Base-by-base conservation (phyloP, 2,888 invertebrate species). In the Amphiduros pacificus region DNA sequence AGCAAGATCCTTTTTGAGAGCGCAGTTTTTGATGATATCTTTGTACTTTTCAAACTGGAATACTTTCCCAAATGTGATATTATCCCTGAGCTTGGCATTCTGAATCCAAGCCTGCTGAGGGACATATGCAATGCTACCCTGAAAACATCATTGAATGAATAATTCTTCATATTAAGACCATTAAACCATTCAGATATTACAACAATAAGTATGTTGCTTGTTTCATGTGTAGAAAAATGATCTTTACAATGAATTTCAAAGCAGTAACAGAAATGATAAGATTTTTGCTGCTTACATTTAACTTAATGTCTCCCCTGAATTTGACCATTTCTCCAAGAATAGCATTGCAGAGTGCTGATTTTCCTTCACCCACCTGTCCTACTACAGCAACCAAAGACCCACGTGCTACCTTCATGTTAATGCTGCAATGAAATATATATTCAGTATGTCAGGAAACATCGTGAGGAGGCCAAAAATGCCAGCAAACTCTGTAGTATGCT, bases 321-420 rank as follows among this genome's bases (percentile, higher is more conserved):
- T 69, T 73, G 26, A 74, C 70, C 75, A 79, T 77, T 61, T 80
- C 80, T 28, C 80, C 79, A n/a, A 80, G 66, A 20, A 77, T 63
- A 32, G 77, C 74, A 27, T 76, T 71, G 31, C 78, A 41, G 6
- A 80, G 62, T 5, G 78, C 77, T 9, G 77, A 74, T 68, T 94
- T 94, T 55, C 92, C 94, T 1, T 91, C 88, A 60, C 94, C 94
- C 1, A 94, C 93, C 26, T 89, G 87, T 3, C 94, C 94, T 0
- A 94, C 93, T 28, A 94, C 88, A 0, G 94, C 94, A 17, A 91
- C 89, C 36, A 94, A 83, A 5, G 87, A 85, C 14, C 89, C 88
- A 51, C 88, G 86, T 3, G 87, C 86, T n/a, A 92, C 85, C 62
- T 85, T 84, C 55, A 94, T 74, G 76, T 89, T 91, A 55, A 94